Percentiles rank a stretch among this genome's conserved stretches.
These are phyloP conservation scores for Lepisosteus oculatus DNA, from an alignment of 2,113 vertebrate genomes.

Conservation along the genomic window DNA sequence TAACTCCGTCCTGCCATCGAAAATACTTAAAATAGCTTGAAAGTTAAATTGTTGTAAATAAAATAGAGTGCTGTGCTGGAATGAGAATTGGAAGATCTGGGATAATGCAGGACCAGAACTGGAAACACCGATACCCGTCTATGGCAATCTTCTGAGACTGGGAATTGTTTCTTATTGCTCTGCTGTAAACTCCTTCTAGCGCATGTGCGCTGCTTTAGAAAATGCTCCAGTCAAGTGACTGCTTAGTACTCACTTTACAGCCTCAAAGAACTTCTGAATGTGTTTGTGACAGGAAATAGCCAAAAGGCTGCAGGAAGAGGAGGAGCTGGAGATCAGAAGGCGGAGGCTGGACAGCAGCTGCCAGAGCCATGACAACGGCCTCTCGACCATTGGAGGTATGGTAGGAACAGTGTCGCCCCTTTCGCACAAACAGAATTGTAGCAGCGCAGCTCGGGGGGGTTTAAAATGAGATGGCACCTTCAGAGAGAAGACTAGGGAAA, in stretches of 20 bases:
- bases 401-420: no score
- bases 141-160: conserved; percentile 16
- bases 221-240: conserved; percentile 43
- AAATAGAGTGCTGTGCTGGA: no score
- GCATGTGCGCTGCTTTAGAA: not conserved
- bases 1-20: no score
- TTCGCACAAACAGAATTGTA: not conserved
- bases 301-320: conserved; percentile 67
- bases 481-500: no score
- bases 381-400: conserved; percentile 43
- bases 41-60: no score
- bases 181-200: no score
- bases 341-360: conserved; percentile 31
- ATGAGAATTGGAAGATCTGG: no score
- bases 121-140: conserved; percentile 6
- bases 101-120: no score
- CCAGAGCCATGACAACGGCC: conserved; percentile 15
- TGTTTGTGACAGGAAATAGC: conserved; percentile 63
- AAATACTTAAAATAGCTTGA: no score
- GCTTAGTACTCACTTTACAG: conserved; percentile 1
- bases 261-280: not conserved
- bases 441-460: not conserved
- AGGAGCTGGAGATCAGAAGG: conserved; percentile 49
- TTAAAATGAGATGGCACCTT: no score
- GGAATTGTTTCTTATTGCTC: not conserved